Conservation (phyloP, 2,888 invertebrate genomes). For the Plutella xylostella region DNA sequence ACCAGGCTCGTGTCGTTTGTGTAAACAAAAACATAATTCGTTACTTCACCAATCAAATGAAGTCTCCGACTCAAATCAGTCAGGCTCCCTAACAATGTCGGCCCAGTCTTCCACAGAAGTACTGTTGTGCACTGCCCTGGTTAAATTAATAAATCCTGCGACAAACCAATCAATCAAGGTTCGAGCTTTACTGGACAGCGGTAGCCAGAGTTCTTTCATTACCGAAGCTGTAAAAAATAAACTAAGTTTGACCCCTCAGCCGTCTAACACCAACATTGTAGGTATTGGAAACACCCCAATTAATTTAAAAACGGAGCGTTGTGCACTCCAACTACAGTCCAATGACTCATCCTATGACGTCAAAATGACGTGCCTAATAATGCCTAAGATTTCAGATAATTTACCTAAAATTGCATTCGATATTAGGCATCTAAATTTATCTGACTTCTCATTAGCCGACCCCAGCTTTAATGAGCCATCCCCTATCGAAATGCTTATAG, state of each 20-base stretch:
- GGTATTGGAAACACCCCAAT: conserved; percentile 14
- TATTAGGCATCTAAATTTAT: conserved; percentile 14
- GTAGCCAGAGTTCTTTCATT: neutral
- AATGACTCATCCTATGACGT: conserved; percentile 5
- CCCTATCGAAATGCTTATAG: conserved; percentile 2
- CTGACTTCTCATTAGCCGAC: conserved; percentile 16
- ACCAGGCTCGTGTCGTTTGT: too few species aligned
- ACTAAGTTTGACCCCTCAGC: conserved; percentile 2
- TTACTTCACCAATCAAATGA: too few species aligned
- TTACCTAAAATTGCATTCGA: conserved; percentile 5
- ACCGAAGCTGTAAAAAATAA: neutral
- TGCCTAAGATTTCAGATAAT: conserved; percentile 13
- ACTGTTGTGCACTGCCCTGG: too few species aligned
- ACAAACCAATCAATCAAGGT: too few species aligned
- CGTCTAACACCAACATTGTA: conserved; percentile 5
- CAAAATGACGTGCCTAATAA: conserved; percentile 12
- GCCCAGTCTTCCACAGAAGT: too few species aligned
- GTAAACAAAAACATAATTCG: too few species aligned
- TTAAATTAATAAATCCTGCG: too few species aligned
- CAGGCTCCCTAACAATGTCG: too few species aligned
- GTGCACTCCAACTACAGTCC: conserved; percentile 9
- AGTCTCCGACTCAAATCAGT: too few species aligned
- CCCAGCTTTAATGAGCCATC: conserved; percentile 12
- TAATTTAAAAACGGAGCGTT: conserved; percentile 13
- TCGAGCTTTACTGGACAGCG: neutral